These are phyloP conservation scores for Drosophila ficusphila DNA, from an alignment of 1,140 invertebrate species.

Conservation along the genomic window DNA sequence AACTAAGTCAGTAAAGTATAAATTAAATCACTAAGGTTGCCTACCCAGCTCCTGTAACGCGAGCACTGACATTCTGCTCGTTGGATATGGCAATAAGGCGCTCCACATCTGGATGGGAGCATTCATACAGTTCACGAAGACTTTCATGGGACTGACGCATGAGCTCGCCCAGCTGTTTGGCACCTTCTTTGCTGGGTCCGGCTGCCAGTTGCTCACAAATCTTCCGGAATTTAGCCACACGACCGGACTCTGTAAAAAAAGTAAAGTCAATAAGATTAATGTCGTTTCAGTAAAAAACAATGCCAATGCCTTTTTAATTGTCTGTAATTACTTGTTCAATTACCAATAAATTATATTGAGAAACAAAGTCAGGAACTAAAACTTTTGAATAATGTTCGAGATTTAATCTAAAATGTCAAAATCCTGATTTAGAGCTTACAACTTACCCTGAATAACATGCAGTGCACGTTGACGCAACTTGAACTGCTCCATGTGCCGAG, in stretches of 20 bases:
- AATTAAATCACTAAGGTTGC: neutral
- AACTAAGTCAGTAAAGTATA: neutral
- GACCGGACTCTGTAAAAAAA: constrained; percentile 88
- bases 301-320: neutral
- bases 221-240: constrained; percentile 91
- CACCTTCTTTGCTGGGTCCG: constrained; percentile 54
- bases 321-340: neutral
- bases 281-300: no score
- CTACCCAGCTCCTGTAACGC: constrained; percentile 96
- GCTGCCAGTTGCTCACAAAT: constrained; percentile 78
- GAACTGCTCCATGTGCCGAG: constrained; percentile 89
- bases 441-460: constrained; percentile 89
- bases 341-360: neutral
- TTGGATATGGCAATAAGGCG: constrained; percentile 91
- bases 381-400: neutral
- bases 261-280: neutral
- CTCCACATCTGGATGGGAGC: constrained; percentile 96
- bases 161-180: constrained; percentile 88
- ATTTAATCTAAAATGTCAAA: neutral
- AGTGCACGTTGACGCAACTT: constrained; percentile 92
- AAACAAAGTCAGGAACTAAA: neutral
- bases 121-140: constrained; percentile 94
- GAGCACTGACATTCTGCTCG: constrained; percentile 90
- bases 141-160: constrained; percentile 96
- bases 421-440: no score